Base-by-base conservation (phyloP, 2,113 vertebrate genomes). In the Laticauda colubrina region DNA sequence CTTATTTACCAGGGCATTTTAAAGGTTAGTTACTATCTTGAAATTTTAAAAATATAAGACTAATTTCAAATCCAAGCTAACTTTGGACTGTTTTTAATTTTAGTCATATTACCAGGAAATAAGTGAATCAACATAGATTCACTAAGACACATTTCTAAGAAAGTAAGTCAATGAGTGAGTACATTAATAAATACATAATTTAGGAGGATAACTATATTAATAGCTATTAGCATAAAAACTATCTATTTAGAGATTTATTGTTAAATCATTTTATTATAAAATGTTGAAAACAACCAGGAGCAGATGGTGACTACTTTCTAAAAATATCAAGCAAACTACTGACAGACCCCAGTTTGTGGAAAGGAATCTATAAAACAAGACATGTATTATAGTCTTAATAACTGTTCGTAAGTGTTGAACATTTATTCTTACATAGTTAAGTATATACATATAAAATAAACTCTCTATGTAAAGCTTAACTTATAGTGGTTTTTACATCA, bases 301-400 rank as follows among this genome's bases (percentile, higher is more conserved):
- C 56, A 86, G 18, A 64, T 90, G 14, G 7, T 15, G 85, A 51
- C 59, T 51, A 56, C 29, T 92, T 89, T 48, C 39, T 57, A 53
- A 85, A 61, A 86, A n/a, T 86, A 43, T 61, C 5, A 64, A n/a
- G n/a, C n/a, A 93, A 90, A 81, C 55, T 26, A 92, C 34, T 85
- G 54, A 85, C 85, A 43, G 92, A 89, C 64, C 81, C 34, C 57
- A 48, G 26, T 48, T 92, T 39, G 26, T 59, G 12, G 39, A 48
- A 6, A 92, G 11, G 48, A 85, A 59, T 89, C 39, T 29, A 85
- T 34, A 21, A 89, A 59, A 45, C 87, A 89, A 92, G 39, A 15
- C 26, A 20, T 34, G 34, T 93, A 29, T 93, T 86, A 86, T 53
- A 34, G 29, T 93, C 5, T 1, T 56, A 81, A 69, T 88, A 92